A percentile compares a stretch with the other conserved stretches of the same genome.
Evolutionary conservation across 2,797 vertebrate genomes (phyloP).

Genomic region (Anniella stebbinsi): DNA sequence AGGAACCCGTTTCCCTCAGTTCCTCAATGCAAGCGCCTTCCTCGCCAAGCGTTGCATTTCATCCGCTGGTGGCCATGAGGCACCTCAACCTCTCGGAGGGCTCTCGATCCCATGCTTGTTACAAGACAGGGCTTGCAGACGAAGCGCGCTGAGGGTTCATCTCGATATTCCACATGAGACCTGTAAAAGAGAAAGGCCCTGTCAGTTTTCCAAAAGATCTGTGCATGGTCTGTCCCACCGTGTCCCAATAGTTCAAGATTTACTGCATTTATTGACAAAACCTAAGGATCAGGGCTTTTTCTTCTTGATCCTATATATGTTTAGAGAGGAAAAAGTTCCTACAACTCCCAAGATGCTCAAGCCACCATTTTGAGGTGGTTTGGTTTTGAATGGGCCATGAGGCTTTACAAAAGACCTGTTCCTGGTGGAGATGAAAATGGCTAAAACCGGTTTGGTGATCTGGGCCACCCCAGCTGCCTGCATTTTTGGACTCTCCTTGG

Average conservation of each 20-base stretch:
- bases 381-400: too few species aligned
- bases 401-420: too few species aligned
- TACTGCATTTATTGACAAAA: background rate
- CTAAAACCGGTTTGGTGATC: too few species aligned
- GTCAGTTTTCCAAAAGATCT: background rate
- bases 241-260: background rate
- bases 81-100: background rate
- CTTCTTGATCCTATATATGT: too few species aligned
- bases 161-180: conserved; percentile 63
- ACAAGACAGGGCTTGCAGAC: background rate
- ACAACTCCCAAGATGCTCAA: too few species aligned
- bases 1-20: conserved; percentile 73
- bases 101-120: conserved; percentile 31
- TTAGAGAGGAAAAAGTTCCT: too few species aligned
- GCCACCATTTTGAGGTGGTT: too few species aligned
- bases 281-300: background rate
- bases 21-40: conserved; percentile 72
- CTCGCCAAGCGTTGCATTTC: conserved; percentile 82
- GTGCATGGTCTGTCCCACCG: background rate
- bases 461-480: too few species aligned
- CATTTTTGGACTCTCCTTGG: background rate
- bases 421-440: too few species aligned
- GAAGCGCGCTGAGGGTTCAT: conserved; percentile 8
- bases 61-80: conserved; percentile 34
- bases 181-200: conserved; percentile 44